Percentiles rank a stretch among this genome's conserved stretches.
phyloP scores from a whole-genome alignment of 2,113 vertebrate species.

The Brevimyrus niger region DNA sequence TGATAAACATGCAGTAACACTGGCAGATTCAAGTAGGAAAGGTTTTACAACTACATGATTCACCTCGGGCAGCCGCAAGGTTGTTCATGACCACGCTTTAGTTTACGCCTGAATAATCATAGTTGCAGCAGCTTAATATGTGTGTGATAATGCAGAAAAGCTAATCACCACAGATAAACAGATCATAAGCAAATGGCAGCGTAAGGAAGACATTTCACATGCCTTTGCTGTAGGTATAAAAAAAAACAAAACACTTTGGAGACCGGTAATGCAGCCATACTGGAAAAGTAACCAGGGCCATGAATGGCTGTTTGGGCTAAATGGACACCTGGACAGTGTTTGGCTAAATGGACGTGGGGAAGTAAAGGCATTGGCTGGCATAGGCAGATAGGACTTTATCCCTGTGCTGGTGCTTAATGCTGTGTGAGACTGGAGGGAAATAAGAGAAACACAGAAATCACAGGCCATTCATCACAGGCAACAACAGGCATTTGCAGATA shows the following conservation, averaged over 20 bases:
- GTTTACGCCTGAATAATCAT: background rate
- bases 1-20: slow-evolving; percentile 7
- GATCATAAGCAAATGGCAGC: background rate
- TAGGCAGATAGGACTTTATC: background rate
- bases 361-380: background rate
- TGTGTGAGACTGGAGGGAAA: slow-evolving; percentile 14
- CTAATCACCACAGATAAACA: background rate
- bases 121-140: background rate
- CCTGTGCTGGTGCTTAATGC: slow-evolving; percentile 17
- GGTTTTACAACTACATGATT: background rate
- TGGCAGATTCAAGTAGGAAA: background rate
- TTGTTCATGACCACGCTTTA: background rate
- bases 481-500: slow-evolving; percentile 19
- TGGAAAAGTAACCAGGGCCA: background rate
- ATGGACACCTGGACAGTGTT: background rate
- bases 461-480: slow-evolving; percentile 31
- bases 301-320: background rate
- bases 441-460: slow-evolving; percentile 22
- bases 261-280: background rate
- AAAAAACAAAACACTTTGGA: background rate
- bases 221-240: background rate
- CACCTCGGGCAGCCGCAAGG: background rate
- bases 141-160: background rate
- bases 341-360: background rate
- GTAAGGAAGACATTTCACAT: background rate